phyloP scores from a whole-genome alignment of 2,888 invertebrate species.

The Helobdella robusta region DNA sequence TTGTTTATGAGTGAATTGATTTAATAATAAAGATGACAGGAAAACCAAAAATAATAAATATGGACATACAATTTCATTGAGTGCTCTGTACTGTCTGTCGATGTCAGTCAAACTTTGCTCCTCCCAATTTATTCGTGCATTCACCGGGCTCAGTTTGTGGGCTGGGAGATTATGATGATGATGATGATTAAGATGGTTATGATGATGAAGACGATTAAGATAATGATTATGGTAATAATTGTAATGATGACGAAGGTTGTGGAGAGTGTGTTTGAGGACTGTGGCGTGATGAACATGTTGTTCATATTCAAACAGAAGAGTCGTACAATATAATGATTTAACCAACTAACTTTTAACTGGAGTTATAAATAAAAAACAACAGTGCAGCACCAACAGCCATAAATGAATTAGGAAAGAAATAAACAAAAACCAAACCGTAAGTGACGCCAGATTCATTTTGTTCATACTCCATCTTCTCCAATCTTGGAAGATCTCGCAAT shows the following conservation, averaged over 20 bases:
- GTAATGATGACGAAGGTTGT: too few relatives aligned
- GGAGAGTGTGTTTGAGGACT: too few relatives aligned
- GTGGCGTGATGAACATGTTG: too few relatives aligned
- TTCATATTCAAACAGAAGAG: too few relatives aligned
- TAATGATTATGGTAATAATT: too few relatives aligned
- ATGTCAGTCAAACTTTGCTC: slow-evolving; percentile 40
- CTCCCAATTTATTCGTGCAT: slow-evolving; percentile 45
- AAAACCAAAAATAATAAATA: neutral
- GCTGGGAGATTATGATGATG: slow-evolving; percentile 37
- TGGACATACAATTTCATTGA: slow-evolving; percentile 41
- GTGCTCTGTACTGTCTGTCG: slow-evolving; percentile 44
- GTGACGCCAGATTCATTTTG: slow-evolving; percentile 37
- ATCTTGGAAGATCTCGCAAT: slow-evolving; percentile 35
- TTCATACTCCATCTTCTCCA: slow-evolving; percentile 37
- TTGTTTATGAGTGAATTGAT: too few relatives aligned
- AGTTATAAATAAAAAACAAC: neutral
- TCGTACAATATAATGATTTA: neutral
- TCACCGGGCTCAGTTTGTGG: slow-evolving; percentile 39
- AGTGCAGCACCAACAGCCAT: neutral
- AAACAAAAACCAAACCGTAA: slow-evolving; percentile 36
- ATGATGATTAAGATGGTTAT: neutral
- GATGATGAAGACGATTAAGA: neutral
- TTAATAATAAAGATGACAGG: neutral
- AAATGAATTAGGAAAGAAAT: neutral
- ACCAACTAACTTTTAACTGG: neutral